Base-by-base conservation (phyloP, 1,140 invertebrate genomes). In the Meloidogyne chitwoodi region DNA sequence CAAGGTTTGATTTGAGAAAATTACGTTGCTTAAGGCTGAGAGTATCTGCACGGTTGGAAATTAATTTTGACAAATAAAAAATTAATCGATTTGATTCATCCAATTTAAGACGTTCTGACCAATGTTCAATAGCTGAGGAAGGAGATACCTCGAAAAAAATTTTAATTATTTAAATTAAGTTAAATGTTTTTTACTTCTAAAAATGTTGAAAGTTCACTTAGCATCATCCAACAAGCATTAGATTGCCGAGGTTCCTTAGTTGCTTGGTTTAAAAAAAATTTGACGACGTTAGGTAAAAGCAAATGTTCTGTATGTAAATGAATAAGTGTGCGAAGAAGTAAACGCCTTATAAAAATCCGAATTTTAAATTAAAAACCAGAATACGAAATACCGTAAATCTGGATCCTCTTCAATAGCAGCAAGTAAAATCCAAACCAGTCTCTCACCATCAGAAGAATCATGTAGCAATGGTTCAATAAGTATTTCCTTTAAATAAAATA, bases 191-290 rank as follows among this genome's bases (percentile, higher is more conserved):
- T 27, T 67, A 82, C 80, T 12, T 83, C 67, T 22, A 75, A 24
- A 44, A 76, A 75, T 26, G 31, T 29, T 31, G 75, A 79, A 68
- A 81, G 56, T 73, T 81, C 80, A 22, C 61, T 62, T 24, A 81
- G 62, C 24, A 81, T 31, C 80, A 81, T 81, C 80, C 80, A 81
- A n/a, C 80, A 81, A 6, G 80, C 61, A 14, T 77, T 56, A 4
- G 81, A 3, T 14, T 74, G 64, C 22, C 70, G 64, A 26, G 41
- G 16, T 16, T 68, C 29, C 44, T 66, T 31, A 24, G 79, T 56
- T n/a, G 77, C 64, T 14, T 19, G 65, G 10, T 29, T 29, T 16
- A 80, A 34, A 11, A 81, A 27, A 26, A n/a, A 29, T 44, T 63
- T 66, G 6, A 82, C 56, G 24, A 80, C 11, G 22, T 76, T 44